Base-by-base conservation (phyloP, 2,797 vertebrate genomes). In the Periparus ater region DNA sequence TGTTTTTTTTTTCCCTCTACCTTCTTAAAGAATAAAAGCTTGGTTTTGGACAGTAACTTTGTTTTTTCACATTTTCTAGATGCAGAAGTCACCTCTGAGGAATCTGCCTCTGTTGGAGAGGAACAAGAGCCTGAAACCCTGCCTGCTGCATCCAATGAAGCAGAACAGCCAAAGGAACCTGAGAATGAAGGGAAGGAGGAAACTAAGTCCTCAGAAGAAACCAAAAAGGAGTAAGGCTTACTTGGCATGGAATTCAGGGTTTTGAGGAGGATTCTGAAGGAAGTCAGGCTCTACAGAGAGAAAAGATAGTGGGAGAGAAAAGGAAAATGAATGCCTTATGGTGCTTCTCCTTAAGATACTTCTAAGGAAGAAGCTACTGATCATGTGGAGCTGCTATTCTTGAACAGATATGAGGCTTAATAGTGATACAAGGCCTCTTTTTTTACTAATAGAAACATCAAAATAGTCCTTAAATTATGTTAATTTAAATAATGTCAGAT, bases 21-120 rank as follows among this genome's bases (percentile, higher is more conserved):
- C n/a, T 70, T 73, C 34, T 30, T 78, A n/a, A 85, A 67, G 44
- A 73, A 17, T 7, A 54, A 40, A 32, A 47, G 9, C 48, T 40
- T 62, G 8, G 4, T 21, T 93, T 91, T 62, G 40, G 29, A 21
- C 11, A 67, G 45, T 54, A 63, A 71, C 30, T 68, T 57, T 44
- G 51, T 70, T 1, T 81, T 92, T 81, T 71, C 44, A 7, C 20
- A 5, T 77, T 20, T 86, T 65, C 45, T 92, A 99, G 99, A 99
- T 87, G 97, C 98, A 32, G 99, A 99, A 91, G 95, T 97, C 79
- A 98, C 98, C 61, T 98, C 98, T 5, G 99, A 99, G 89, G 99
- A 99, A 88, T 99, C 99, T 13, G 97, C 98, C 38, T 98, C 99
- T 48, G 98, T 96, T 27, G 99, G 98, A 44, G 98, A 99, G 90